phyloP scores from a whole-genome alignment of 2,113 vertebrate species.

The Vidua chalybeata region DNA sequence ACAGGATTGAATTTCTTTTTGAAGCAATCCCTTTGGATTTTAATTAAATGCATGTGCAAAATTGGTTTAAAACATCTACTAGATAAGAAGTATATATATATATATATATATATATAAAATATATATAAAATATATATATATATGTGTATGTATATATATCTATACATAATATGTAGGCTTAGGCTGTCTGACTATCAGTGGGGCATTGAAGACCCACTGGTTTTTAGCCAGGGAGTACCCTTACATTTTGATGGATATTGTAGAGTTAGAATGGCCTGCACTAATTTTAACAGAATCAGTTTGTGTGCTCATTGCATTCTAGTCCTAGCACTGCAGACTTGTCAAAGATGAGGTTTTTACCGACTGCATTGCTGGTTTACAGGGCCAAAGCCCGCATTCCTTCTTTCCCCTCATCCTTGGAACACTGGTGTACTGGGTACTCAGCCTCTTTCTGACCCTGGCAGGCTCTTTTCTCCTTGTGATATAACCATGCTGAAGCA shows the following conservation, averaged over 20 bases:
- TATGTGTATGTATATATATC: not conserved
- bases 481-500: not conserved
- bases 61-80: not conserved
- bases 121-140: rapidly evolving
- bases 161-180: not conserved
- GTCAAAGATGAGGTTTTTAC: not conserved
- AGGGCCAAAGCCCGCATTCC: not conserved
- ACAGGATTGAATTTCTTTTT: not conserved
- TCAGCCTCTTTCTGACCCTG: not conserved
- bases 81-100: not conserved
- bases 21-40: not conserved
- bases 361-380: not conserved
- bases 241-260: not conserved
- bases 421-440: not conserved
- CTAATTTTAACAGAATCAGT: rapidly evolving
- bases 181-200: not conserved
- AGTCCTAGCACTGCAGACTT: not conserved
- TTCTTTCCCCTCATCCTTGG: not conserved
- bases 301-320: not conserved
- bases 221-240: not conserved
- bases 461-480: not conserved
- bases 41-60: not conserved
- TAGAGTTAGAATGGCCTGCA: not conserved
- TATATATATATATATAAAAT: rapidly evolving
- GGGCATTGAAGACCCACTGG: not conserved